phyloP scores from a whole-genome alignment of 1,140 invertebrate species.

The Apis laboriosa region DNA sequence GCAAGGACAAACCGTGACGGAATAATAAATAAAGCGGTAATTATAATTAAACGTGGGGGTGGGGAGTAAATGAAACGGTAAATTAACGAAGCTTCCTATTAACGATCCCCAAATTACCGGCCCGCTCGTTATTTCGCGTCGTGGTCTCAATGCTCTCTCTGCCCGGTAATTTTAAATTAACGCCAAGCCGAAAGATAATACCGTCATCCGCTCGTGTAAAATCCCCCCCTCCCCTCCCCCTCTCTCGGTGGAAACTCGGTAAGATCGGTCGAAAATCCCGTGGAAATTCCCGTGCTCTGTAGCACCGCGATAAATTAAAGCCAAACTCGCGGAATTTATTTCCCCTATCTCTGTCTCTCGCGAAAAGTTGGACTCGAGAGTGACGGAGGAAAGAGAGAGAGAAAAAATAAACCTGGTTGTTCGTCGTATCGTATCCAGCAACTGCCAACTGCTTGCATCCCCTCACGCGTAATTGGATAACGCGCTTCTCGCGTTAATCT shows the following conservation, averaged over 20 bases:
- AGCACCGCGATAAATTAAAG: constrained; percentile 32
- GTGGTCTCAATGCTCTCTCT: neutral
- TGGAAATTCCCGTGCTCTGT: constrained; percentile 50
- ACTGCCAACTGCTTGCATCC: no score
- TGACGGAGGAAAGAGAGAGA: neutral
- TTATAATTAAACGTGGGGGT: neutral
- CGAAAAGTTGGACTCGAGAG: constrained; percentile 13
- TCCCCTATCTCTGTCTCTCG: neutral
- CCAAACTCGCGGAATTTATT: constrained; percentile 27
- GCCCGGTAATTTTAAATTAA: constrained; percentile 39
- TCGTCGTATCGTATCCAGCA: no score
- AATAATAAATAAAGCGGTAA: constrained; percentile 9
- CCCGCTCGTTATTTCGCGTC: constrained; percentile 30
- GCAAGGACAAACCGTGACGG: neutral
- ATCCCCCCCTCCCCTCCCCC: neutral
- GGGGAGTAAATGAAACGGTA: constrained; percentile 26
- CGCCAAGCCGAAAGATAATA: constrained; percentile 32
- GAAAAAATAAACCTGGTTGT: no score
- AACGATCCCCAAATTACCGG: constrained; percentile 12
- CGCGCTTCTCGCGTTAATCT: no score
- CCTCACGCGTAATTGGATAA: no score
- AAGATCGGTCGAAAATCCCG: constrained; percentile 29
- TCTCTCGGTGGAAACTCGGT: constrained; percentile 3
- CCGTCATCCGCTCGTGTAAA: constrained; percentile 20
- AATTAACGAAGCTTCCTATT: constrained; percentile 33